Conservation (phyloP, 2,888 invertebrate species). For the Ctenicera cuprea region DNA sequence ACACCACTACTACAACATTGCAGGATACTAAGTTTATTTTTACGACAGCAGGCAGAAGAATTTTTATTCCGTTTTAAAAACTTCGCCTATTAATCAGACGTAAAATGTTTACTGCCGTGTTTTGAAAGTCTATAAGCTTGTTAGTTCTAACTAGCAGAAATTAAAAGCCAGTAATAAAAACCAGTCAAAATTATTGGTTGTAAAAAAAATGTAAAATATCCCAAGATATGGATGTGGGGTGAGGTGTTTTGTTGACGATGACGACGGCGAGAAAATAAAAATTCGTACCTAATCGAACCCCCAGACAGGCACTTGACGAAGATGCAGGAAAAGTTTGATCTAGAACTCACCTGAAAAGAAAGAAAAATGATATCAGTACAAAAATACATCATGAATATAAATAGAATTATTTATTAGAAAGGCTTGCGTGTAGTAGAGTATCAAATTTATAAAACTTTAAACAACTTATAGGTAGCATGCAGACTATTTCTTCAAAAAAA, state of each 20-base stretch:
- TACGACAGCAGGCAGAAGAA: constrained; percentile 22
- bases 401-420: constrained; percentile 2
- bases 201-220: not conserved
- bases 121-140: constrained; percentile 26
- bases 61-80: constrained; percentile 33
- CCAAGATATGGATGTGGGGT: too few relatives aligned
- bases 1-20: constrained; percentile 29
- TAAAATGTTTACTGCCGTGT: constrained; percentile 26
- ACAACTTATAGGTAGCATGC: too few relatives aligned
- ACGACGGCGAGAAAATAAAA: not conserved
- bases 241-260: too few relatives aligned
- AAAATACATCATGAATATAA: not conserved
- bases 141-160: constrained; percentile 5
- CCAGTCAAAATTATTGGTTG: not conserved
- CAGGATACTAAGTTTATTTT: constrained; percentile 28
- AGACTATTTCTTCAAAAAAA: too few relatives aligned
- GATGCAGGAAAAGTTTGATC: not conserved
- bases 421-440: not conserved
- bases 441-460: too few relatives aligned
- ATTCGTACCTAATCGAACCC: not conserved
- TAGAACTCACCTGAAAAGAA: constrained; percentile 19
- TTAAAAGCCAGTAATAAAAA: constrained; percentile 9
- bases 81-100: constrained; percentile 20
- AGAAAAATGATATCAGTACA: not conserved
- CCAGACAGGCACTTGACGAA: not conserved